Conservation (phyloP, 2,797 vertebrate genomes). For the Psittacula echo region DNA sequence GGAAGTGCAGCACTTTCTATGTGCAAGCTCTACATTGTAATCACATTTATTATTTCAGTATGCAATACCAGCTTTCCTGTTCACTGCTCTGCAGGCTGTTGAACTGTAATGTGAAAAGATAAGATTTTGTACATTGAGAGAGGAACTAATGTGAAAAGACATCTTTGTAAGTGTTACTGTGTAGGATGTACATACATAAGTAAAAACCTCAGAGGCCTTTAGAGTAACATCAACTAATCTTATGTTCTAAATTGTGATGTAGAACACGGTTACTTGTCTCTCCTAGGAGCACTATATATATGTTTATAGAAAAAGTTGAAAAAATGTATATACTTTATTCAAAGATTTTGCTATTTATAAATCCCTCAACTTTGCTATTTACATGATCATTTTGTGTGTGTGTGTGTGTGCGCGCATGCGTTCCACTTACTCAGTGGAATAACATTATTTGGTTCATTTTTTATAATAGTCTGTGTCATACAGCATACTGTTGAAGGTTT, state of each 20-base stretch:
- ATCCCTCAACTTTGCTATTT: constrained; percentile 71
- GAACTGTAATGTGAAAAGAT: constrained; percentile 45
- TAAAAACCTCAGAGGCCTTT: constrained; percentile 63
- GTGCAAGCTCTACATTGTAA: neutral
- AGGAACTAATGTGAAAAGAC: constrained; percentile 51
- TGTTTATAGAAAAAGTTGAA: constrained; percentile 77
- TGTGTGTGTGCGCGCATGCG: neutral
- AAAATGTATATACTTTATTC: constrained; percentile 84
- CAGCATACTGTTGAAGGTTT: constrained; percentile 63
- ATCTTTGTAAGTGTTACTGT: constrained; percentile 58
- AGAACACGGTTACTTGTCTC: constrained; percentile 70
- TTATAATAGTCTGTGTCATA: constrained; percentile 64
- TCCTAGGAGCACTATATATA: constrained; percentile 79
- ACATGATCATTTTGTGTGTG: constrained; percentile 48
- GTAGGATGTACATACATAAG: constrained; percentile 42
- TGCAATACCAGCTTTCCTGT: neutral
- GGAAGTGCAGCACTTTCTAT: constrained; percentile 3
- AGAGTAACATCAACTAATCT: constrained; percentile 70
- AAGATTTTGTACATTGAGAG: constrained; percentile 34
- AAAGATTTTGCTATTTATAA: constrained; percentile 84
- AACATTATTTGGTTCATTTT: constrained; percentile 60
- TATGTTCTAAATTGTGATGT: constrained; percentile 67
- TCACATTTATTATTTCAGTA: neutral
- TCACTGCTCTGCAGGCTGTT: constrained; percentile 37
- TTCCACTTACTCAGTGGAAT: constrained; percentile 46